These are phyloP conservation scores for Eriocheir sinensis DNA, from an alignment of 1,140 invertebrate species.

Conservation along the genomic window DNA sequence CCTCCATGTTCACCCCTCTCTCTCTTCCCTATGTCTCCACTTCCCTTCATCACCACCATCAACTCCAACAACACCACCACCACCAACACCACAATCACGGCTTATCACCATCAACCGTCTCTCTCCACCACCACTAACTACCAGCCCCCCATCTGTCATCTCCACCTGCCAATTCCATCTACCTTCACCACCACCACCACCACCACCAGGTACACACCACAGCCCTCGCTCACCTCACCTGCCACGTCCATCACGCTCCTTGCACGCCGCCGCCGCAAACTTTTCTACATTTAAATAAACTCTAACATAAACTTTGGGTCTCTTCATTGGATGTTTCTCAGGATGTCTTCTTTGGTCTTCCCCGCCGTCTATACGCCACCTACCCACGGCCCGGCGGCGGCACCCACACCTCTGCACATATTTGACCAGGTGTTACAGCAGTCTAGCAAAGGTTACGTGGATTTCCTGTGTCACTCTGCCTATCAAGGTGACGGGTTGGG, in stretches of 20 bases:
- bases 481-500: constrained; percentile 43
- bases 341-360: background rate
- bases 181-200: background rate
- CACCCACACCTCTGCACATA: background rate
- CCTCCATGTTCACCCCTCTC: too few relatives aligned
- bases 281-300: background rate
- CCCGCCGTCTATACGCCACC: background rate
- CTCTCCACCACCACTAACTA: background rate
- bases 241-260: background rate
- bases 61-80: background rate
- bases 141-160: background rate
- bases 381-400: background rate
- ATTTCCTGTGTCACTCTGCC: background rate
- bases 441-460: background rate
- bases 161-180: background rate
- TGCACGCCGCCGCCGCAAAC: background rate
- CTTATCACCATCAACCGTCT: background rate
- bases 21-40: too few relatives aligned
- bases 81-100: background rate
- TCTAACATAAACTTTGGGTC: background rate
- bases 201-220: background rate
- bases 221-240: background rate
- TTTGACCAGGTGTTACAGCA: background rate
- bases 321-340: background rate
- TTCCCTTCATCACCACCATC: too few relatives aligned